Base-by-base conservation (phyloP, 2,797 vertebrate species). In the Trematocara caparti region DNA sequence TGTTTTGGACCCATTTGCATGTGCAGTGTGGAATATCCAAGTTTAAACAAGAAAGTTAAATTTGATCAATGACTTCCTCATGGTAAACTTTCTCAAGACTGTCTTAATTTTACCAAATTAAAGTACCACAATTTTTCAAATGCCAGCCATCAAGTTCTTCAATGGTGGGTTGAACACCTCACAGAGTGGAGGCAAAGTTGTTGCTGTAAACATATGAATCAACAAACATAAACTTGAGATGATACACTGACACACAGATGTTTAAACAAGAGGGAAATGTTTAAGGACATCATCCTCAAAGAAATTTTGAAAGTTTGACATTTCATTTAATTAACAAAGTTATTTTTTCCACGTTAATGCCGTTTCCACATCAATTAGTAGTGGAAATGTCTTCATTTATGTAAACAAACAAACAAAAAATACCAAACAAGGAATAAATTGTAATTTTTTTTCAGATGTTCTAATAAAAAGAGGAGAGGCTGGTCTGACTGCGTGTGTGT, bases 381-480 rank as follows among this genome's bases (percentile, higher is more conserved):
- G 38, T 4, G 21, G 13, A 69, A 43, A 24, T 43, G 8, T 69
- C 14, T 11, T 45, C 4, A 17, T 30, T 45, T 45, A 30, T 43
- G 38, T 43, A 10, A 66, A 10, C 12, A 66, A 24, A 62, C 5
- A 62, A 66, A 10, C 30, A 6, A 24, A 66, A 66, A 43, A 10
- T 40, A 24, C 62, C 8, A 62, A 62, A 62, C 11, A 62, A 2
- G 17, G 36, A 43, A 0, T 15, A 15, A 9, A 43, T 43, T 6
- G 6, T 43, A 24, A 2, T 6, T 24, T 24, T 1, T 57, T 66
- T 66, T 0, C 2, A 15, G 5, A 43, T 0, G 3, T 21, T 64
- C 34, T 64, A 38, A 4, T 66, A 43, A 0, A 34, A 59, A 34
- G 17, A 24, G 12, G 19, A 40, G 19, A 40, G 0, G 19, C 36